Evolutionary conservation across 2,888 invertebrate species (phyloP).

Genomic region (Phyllotreta striolata): DNA sequence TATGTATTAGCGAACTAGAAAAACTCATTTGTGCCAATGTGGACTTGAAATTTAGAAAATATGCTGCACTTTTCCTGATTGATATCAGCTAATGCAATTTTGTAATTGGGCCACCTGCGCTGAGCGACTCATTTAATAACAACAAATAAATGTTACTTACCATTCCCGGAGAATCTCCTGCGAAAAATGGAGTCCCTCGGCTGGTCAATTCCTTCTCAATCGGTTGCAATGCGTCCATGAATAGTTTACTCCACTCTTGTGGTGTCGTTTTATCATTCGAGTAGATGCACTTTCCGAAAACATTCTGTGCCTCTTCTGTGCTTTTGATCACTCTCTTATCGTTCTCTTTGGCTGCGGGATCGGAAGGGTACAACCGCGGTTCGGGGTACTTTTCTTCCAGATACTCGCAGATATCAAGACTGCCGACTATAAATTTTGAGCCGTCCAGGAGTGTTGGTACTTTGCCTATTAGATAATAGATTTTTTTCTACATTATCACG

Average conservation of each 20-base stretch:
- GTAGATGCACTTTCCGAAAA: conserved; percentile 49
- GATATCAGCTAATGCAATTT: too few relatives aligned
- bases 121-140: too few relatives aligned
- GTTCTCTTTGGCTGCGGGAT: conserved; percentile 55
- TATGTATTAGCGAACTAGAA: too few relatives aligned
- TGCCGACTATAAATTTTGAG: conserved; percentile 64
- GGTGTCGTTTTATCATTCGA: conserved; percentile 47
- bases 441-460: conserved; percentile 62
- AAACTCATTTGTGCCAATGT: too few relatives aligned
- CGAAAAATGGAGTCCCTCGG: conserved; percentile 52
- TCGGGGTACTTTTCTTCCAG: conserved; percentile 66
- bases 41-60: too few relatives aligned
- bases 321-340: conserved; percentile 55
- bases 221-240: conserved; percentile 49
- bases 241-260: conserved; percentile 52
- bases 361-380: conserved; percentile 62
- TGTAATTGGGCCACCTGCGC: too few relatives aligned
- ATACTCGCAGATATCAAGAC: conserved; percentile 64
- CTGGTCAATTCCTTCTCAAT: conserved; percentile 53
- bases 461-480: conserved; percentile 56
- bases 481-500: too few relatives aligned
- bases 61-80: too few relatives aligned
- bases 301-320: conserved; percentile 46
- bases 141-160: conserved; percentile 38
- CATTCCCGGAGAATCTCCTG: conserved; percentile 55